Base-by-base conservation (phyloP, 2,797 vertebrate species). In the Caiman crocodilus region DNA sequence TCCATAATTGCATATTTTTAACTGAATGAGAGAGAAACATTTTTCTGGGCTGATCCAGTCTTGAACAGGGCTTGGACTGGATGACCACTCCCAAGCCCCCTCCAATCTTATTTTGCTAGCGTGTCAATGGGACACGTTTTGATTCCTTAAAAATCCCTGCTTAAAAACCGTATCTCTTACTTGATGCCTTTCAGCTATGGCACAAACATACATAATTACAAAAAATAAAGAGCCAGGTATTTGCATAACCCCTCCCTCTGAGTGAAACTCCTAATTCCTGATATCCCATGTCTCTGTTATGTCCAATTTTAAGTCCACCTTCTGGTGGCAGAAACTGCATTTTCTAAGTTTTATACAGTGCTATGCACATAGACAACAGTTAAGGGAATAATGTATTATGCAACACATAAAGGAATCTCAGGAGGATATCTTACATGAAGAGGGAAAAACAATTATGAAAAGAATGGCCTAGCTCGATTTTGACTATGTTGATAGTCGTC, bases 161-260 rank as follows among this genome's bases (percentile, higher is more conserved):
- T 93, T 69, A 82, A 91, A 88, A 85, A 65, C 65, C 65, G 35
- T 69, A 21, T 8, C 77, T 85, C 42, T 61, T 76, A 35, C 65
- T 30, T 30, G 55, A 90, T 71, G 59, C 42, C 50, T 57, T 85
- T 58, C 59, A 90, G 63, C 79, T 56, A 50, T 18, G 74, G 32
- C 35, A 76, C 58, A 0, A 63, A n/a, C 28, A 69, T 0, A 0
- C 4, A 59, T 9, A 76, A 78, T 26, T 84, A 69, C 65, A 77
- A 73, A 90, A 56, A 32, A 16, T 32, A 75, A 58, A 56, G 58
- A 63, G 14, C 32, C 5, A 50, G 64, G 6, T 15, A 77, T 2
- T 2, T 1, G 17, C 65, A 12, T 25, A 79, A 25, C 86, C 73
- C 35, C 25, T 61, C 73, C 35, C 25, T 61, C 64, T 14, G 15